Conservation (phyloP, 2,797 vertebrate genomes). For the Pteronotus mesoamericanus region DNA sequence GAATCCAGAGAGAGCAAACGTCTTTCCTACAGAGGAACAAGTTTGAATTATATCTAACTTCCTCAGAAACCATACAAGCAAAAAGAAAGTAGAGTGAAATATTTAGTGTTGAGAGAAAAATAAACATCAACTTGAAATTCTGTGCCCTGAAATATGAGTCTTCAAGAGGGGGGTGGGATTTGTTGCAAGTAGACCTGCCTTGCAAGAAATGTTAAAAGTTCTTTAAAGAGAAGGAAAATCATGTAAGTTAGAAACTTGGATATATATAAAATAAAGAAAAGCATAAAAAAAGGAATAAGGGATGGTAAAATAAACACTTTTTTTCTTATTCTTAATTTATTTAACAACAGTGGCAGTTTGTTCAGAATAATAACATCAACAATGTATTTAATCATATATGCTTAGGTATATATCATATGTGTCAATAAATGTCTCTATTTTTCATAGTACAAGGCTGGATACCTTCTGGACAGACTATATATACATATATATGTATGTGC, state of each 20-base stretch:
- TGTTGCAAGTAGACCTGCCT: background rate
- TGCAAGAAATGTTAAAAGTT: background rate
- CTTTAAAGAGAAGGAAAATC: background rate
- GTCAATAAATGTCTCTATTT: too few species aligned
- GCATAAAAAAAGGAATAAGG: background rate
- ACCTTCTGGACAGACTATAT: too few species aligned
- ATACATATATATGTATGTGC: too few species aligned
- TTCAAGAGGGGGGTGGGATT: background rate
- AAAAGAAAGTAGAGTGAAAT: background rate
- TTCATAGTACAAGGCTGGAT: too few species aligned
- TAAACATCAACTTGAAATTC: background rate
- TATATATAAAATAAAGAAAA: background rate
- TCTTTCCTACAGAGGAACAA: background rate
- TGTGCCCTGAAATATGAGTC: background rate
- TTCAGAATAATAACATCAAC: background rate
- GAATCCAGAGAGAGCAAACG: background rate
- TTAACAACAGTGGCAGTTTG: background rate
- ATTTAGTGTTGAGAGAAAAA: background rate
- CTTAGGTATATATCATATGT: background rate
- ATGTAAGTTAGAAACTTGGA: background rate
- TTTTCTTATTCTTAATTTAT: background rate
- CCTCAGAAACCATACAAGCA: background rate
- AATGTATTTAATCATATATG: background rate
- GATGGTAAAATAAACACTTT: background rate
- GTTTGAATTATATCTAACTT: background rate